A percentile compares a stretch with the other conserved stretches of the same genome.
phyloP scores from a whole-genome alignment of 2,888 invertebrate species.

The Antheraea assamensis region DNA sequence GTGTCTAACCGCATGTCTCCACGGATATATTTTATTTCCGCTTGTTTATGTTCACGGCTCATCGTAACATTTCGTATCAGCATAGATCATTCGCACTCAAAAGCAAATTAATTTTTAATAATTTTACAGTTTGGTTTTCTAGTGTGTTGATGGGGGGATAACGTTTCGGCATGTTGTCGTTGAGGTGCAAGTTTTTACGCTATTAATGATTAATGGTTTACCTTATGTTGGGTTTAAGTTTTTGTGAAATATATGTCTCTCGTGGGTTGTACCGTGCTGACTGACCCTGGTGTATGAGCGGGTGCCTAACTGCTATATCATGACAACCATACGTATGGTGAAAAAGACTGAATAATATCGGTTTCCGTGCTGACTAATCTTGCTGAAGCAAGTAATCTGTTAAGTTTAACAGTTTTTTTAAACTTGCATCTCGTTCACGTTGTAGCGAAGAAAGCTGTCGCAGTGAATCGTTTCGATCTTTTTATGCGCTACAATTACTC shows the following conservation, averaged over 20 bases:
- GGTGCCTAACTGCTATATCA: no score
- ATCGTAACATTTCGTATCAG: slow-evolving; percentile 44
- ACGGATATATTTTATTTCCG: neutral
- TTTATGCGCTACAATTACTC: neutral
- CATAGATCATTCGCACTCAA: slow-evolving; percentile 54
- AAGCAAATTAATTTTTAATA: slow-evolving; percentile 42
- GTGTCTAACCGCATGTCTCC: neutral
- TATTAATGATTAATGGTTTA: no score
- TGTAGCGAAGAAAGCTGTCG: slow-evolving; percentile 30
- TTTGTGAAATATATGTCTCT: no score
- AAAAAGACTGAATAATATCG: no score
- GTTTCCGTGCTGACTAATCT: no score
- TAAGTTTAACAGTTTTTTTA: no score
- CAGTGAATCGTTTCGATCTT: slow-evolving; percentile 25
- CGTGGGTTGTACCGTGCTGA: no score
- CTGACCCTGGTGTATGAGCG: no score
- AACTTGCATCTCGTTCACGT: slow-evolving; percentile 41
- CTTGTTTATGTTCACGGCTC: slow-evolving; percentile 46
- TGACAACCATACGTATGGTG: no score
- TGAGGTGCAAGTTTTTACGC: slow-evolving; percentile 39
- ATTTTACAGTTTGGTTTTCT: slow-evolving; percentile 37
- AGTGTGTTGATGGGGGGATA: slow-evolving; percentile 38
- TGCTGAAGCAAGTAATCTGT: neutral
- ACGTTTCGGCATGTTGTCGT: slow-evolving; percentile 41
- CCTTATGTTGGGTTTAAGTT: no score